Base-by-base conservation (phyloP, 1,140 invertebrate species). In the Tachypleus tridentatus region DNA sequence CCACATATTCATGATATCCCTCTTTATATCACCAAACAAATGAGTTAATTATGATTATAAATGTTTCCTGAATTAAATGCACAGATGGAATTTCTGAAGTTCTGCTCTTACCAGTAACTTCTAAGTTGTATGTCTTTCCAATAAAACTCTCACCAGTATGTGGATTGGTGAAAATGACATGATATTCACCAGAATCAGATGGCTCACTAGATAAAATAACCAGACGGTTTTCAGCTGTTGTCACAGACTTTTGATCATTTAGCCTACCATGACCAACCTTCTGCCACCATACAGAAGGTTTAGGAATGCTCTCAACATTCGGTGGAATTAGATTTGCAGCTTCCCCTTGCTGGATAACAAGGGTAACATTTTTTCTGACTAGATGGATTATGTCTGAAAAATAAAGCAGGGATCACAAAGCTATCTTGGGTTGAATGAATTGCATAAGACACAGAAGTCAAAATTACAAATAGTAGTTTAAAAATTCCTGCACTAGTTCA, bases 271-370 rank as follows among this genome's bases (percentile, higher is more conserved):
- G 29, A 61, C 86, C 83, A 66, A 87, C 84, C 9, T 85, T 85
- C 73, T 87, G 85, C 93, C 93, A 96, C 58, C 83, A 84, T 0
- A 94, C 87, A 47, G 86, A 84, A 0, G 91, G 90, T 29, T 80
- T 76, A 4, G 92, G 91, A 72, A 89, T 82, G 60, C 89, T 92
- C 67, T 90, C 85, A 68, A 95, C 88, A 5, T 80, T 75, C 3
- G 91, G 91, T 69, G 93, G 81, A 66, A 87, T 81, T 61, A 96
- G 78, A 69, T 93, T 82, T 7, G 88, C 89, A 3, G 90, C 88
- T 66, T 85, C 82, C 8, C 92, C 92, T 57, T 85, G 85, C 69
- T 85, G 79, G 3, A 91, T 87, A n/a, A 78, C 79, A 6, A 90
- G 74, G 11, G 81, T 81, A 59, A 82, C 80, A 71, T 90, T 87